A percentile compares a stretch with the other conserved stretches of the same genome.
Conservation (phyloP, 2,797 vertebrate genomes). For the Austrolebias charrua region DNA sequence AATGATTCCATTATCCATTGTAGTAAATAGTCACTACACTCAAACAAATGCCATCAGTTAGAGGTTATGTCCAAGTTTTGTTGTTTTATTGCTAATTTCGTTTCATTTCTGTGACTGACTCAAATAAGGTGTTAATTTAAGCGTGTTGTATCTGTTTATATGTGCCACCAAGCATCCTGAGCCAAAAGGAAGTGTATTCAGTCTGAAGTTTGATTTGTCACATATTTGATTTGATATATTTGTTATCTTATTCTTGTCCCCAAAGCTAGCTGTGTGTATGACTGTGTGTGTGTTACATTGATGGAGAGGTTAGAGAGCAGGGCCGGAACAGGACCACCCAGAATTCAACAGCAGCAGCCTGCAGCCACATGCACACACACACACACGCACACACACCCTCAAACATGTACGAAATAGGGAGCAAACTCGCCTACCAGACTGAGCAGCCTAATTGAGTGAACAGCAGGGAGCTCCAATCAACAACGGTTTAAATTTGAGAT, state of each 20-base stretch:
- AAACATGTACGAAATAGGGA: constrained; percentile 30
- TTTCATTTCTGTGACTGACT: constrained; percentile 16
- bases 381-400: constrained; percentile 31
- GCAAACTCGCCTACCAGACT: constrained; percentile 61
- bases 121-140: constrained; percentile 38
- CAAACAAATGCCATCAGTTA: background rate
- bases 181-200: constrained; percentile 53
- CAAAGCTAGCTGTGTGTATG: constrained; percentile 32
- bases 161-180: constrained; percentile 44
- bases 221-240: constrained; percentile 43
- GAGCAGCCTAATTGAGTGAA: constrained; percentile 81
- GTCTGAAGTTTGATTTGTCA: constrained; percentile 62
- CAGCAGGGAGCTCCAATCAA: constrained; percentile 75
- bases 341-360: constrained; percentile 78
- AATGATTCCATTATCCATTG: too few species aligned
- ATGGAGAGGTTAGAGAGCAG: constrained; percentile 80
- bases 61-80: too few species aligned
- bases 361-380: constrained; percentile 61
- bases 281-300: constrained; percentile 66
- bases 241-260: constrained; percentile 70
- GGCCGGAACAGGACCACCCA: constrained; percentile 79
- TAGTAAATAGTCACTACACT: too few species aligned
- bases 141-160: constrained; percentile 43
- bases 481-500: constrained; percentile 64
- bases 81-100: background rate